phyloP scores from a whole-genome alignment of 37 sponge, comb jelly and placozoan species.

The Halichondria panicea region DNA sequence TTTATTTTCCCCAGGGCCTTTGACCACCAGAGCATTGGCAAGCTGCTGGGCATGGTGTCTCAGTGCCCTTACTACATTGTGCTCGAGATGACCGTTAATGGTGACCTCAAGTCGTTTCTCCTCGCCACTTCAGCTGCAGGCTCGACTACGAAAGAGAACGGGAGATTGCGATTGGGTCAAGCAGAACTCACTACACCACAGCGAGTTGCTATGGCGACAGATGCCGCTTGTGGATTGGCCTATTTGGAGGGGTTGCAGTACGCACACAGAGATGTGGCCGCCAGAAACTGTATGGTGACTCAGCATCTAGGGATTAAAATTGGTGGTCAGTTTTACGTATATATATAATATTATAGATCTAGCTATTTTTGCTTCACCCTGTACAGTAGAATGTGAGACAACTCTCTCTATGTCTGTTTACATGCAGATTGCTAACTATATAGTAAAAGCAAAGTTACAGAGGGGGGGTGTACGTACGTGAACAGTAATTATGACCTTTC shows the following conservation, averaged over 20 bases:
- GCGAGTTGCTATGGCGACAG: slow-evolving; percentile 58
- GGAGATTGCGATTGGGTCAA: too few species aligned
- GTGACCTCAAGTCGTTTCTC: slow-evolving; percentile 85
- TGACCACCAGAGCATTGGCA: slow-evolving; percentile 63
- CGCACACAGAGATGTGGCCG: slow-evolving; percentile 79
- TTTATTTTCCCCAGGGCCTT: slow-evolving; percentile 22
- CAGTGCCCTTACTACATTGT: slow-evolving; percentile 66
- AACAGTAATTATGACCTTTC: too few species aligned
- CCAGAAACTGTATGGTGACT: slow-evolving; percentile 82
- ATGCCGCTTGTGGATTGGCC: slow-evolving; percentile 68
- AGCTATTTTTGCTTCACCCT: neutral
- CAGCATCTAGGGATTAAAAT: slow-evolving; percentile 72
- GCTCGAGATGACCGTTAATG: slow-evolving; percentile 78
- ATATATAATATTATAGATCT: neutral
- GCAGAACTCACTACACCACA: slow-evolving; percentile 25
- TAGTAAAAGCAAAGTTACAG: too few species aligned
- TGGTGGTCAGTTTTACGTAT: slow-evolving; percentile 50
- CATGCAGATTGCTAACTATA: too few species aligned
- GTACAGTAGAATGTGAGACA: too few species aligned
- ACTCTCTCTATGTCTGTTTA: too few species aligned
- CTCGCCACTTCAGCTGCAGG: slow-evolving; percentile 12
- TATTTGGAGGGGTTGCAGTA: slow-evolving; percentile 57
- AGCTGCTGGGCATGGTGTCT: slow-evolving; percentile 76
- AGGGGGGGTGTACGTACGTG: too few species aligned
- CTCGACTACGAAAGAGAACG: neutral